Evolutionary conservation across 2,797 vertebrate species (phyloP), one percentile per base, ranked within the genome.

Genomic region (Muscicapa striata): DNA sequence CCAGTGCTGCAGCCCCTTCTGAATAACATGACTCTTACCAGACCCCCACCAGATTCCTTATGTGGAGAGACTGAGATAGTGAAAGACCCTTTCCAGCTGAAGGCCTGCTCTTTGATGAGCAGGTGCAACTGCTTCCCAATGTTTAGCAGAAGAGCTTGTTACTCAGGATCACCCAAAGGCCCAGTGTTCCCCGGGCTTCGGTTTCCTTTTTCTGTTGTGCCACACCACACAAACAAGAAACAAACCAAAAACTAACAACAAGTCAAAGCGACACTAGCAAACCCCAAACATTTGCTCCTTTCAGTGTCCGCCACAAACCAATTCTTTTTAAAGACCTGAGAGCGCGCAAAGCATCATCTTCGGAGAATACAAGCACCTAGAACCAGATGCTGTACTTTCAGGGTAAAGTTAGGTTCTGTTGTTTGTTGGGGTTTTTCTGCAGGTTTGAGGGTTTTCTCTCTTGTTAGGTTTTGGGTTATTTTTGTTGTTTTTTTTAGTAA

Each of bases 271-370:
- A 59, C 66, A 48, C 12, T 10, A 74, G 38, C 10, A 41, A 51
- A 41, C 16, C 1, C 11, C 32, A 41, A 79, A 57, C 13, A 22
- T 52, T 72, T 9, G 4, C 9, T 43, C 17, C 6, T 55, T 64
- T 75, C 41, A 8, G 24, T 13, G 2, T 36, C 12, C 41, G 27
- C 5, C 29, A n/a, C 14, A 79, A 75, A n/a, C 1, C 29, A 41
- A 16, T 3, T 41, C 3, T 40, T 77, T 23, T 23, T 26, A 13
- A 84, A 61, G 5, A n/a, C 17, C 41, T 15, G 4, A 5, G 27
- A 61, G 5, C 0, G 0, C 0, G 0, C 22, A 55, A 76, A 59
- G 32, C 11, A 29, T 26, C 43, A 55, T 12, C 13, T 22, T 32
- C 43, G 5, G 24, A 73, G 2, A 52, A 36, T 55, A 69, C 2